Conservation (phyloP, 2,888 invertebrate genomes). For the Tachina grossa region DNA sequence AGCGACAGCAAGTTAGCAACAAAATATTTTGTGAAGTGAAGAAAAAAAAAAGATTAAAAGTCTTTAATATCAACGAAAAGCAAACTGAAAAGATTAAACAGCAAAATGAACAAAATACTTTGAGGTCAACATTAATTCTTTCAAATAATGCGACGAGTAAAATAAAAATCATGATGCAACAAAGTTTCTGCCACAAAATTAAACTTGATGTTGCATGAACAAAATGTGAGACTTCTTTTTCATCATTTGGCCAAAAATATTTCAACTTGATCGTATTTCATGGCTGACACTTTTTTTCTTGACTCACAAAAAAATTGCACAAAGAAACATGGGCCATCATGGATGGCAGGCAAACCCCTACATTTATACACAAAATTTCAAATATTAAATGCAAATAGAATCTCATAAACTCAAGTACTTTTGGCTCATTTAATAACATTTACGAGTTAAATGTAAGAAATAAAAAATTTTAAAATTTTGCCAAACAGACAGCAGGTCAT, state of each 20-base stretch:
- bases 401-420: constrained; percentile 48
- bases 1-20: constrained; percentile 32
- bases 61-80: constrained; percentile 37
- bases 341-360: constrained; percentile 43
- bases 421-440: constrained; percentile 74
- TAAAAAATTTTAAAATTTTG: constrained; percentile 75
- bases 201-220: constrained; percentile 31
- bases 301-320: constrained; percentile 21
- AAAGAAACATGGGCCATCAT: not conserved
- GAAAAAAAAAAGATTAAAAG: constrained; percentile 1
- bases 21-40: not conserved
- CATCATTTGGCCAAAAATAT: constrained; percentile 48
- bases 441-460: constrained; percentile 78
- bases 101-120: constrained; percentile 36
- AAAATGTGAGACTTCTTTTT: constrained; percentile 9
- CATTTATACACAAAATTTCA: constrained; percentile 48
- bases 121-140: constrained; percentile 46
- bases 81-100: constrained; percentile 13
- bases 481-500: constrained; percentile 52
- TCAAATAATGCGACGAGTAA: constrained; percentile 24
- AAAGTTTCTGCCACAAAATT: constrained; percentile 54
- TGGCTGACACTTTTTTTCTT: constrained; percentile 58
- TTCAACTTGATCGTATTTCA: constrained; percentile 68
- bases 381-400: constrained; percentile 47
- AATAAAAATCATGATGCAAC: constrained; percentile 55